Evolutionary conservation across 2,888 invertebrate genomes (phyloP), one percentile per base, ranked within the genome.

Genomic region (Agelastica alni): DNA sequence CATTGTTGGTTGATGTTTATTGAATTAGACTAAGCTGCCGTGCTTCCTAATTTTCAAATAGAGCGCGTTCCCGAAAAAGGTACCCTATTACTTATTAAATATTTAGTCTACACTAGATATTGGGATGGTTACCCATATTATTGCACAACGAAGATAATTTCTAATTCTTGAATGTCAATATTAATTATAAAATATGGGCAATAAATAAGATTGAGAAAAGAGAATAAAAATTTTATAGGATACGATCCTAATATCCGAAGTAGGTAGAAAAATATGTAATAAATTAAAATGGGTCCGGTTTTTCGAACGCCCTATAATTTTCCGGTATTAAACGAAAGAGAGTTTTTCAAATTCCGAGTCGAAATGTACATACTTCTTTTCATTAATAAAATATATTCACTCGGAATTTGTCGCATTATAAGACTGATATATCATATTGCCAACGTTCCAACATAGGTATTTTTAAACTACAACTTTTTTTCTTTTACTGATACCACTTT

Each of bases 361-460:
- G 61, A 56, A 44, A 56, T 54, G 56, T 56, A 56, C 18, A 59
- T 56, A 59, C 4, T 12, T 18, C 26, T 7, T 7, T 6, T 43
- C 5, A 10, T 30, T 14, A 43, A 39, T 14, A 42, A 39, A 39
- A 43, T 52, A 31, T 43, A 48, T 58, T 61, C 56, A 61, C 60
- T 63, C 62, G 61, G 64, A 62, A 62, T 67, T 65, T 66, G 64
- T 61, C 60, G 37, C 63, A 49, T 69, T 67, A 75, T 75, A 76
- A 76, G 76, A 76, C 76, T 76, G 76, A 76, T 75, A 68, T 68
- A 69, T 74, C 73, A 74, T 75, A 75, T 75, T 76, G 76, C 76
- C 76, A 76, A 76, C 71, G 75, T 74, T 74, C 71, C 74, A 71
- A 69, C 65, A 65, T 42, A 53, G 41, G 22, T 51, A 54, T 60